Evolutionary conservation across 2,888 invertebrate genomes (phyloP).

Genomic region (Euplagia quadripunctaria): DNA sequence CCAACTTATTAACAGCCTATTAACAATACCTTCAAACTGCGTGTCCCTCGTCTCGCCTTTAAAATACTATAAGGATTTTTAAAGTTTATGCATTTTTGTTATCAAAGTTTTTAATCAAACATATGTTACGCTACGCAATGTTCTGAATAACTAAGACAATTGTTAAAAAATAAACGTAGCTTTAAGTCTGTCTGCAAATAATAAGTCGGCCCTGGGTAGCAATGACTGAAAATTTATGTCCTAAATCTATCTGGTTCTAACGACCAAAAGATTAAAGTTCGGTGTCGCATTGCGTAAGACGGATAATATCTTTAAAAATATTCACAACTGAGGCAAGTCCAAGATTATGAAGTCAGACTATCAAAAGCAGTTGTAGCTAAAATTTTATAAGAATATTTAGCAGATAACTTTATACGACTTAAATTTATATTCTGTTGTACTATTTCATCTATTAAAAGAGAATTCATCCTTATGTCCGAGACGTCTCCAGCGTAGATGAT

Average conservation of each 20-base stretch:
- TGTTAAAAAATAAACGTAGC: background rate
- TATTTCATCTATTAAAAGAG: background rate
- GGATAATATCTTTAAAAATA: slow-evolving; percentile 12
- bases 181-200: background rate
- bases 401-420: background rate
- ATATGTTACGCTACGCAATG: background rate
- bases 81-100: too few relatives aligned
- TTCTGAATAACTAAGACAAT: background rate
- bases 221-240: slow-evolving; percentile 15
- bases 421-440: background rate
- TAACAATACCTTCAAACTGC: too few relatives aligned
- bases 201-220: background rate
- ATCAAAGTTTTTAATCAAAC: too few relatives aligned
- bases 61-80: too few relatives aligned
- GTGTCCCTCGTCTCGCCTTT: too few relatives aligned
- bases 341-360: background rate
- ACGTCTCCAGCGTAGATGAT: too few relatives aligned
- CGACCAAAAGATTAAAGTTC: slow-evolving; percentile 7
- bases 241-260: slow-evolving; percentile 13
- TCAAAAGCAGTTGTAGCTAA: background rate
- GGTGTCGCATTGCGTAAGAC: slow-evolving; percentile 40
- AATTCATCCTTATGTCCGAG: too few relatives aligned
- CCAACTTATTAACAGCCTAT: too few relatives aligned
- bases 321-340: background rate
- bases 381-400: background rate